Evolutionary conservation across 2,113 vertebrate genomes (phyloP).

Genomic region (Catagonus wagneri): DNA sequence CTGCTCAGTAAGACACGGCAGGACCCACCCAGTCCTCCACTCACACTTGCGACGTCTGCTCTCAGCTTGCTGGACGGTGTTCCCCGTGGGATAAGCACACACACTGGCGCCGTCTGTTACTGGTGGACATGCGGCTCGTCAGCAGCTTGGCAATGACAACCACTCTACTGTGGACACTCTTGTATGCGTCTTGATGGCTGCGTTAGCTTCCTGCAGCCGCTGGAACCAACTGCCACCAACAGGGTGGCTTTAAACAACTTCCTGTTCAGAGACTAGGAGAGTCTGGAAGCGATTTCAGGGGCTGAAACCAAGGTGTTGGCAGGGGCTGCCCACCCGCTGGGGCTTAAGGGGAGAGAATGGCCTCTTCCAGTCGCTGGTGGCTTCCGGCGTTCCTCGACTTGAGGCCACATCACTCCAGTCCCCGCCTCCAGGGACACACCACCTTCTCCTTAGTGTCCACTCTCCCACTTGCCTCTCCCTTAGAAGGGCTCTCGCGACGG

Average conservation of each 20-base stretch:
- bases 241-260: neutral
- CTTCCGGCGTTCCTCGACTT: rapidly evolving
- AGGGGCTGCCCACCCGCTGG: neutral
- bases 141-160: neutral
- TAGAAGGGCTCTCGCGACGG: neutral
- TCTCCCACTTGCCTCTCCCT: neutral
- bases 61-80: rapidly evolving
- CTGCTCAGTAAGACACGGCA: neutral
- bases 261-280: neutral
- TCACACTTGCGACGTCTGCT: rapidly evolving
- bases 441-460: neutral
- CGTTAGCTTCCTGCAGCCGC: neutral
- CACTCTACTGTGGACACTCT: neutral
- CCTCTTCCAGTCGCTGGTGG: neutral
- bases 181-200: neutral
- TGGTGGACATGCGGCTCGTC: too few relatives aligned
- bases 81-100: rapidly evolving
- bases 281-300: neutral
- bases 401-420: neutral
- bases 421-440: rapidly evolving
- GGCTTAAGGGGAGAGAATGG: neutral
- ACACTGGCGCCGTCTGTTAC: neutral
- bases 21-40: neutral
- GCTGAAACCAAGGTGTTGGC: neutral
- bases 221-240: neutral